phyloP scores from a whole-genome alignment of 2,888 invertebrate genomes.

The Pyrrhia umbra region DNA sequence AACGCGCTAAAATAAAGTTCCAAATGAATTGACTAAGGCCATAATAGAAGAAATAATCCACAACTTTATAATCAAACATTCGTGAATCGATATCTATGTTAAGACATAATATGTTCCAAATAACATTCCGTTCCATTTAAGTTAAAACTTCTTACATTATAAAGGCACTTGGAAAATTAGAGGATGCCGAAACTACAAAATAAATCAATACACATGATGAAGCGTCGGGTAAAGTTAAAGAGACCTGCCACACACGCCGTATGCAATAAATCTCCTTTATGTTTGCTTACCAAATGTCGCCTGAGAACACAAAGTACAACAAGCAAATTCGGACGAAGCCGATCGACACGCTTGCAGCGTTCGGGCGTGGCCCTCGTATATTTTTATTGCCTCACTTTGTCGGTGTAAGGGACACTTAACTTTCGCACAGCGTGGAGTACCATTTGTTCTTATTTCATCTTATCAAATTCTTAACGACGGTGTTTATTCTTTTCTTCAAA shows the following conservation, averaged over 20 bases:
- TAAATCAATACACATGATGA: slow-evolving; percentile 70
- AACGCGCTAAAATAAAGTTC: too few species aligned
- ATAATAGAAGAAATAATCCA: too few species aligned
- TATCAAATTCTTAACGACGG: slow-evolving; percentile 65
- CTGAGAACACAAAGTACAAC: slow-evolving; percentile 77
- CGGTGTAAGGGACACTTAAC: slow-evolving; percentile 74
- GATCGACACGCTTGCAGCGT: slow-evolving; percentile 78
- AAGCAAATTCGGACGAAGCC: slow-evolving; percentile 74
- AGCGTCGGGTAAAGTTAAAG: slow-evolving; percentile 68
- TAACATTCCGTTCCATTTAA: neutral
- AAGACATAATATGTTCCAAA: too few species aligned
- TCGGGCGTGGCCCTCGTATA: slow-evolving; percentile 78
- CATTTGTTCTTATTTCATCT: slow-evolving; percentile 71
- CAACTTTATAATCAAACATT: too few species aligned
- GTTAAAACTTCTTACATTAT: slow-evolving; percentile 26
- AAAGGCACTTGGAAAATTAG: slow-evolving; percentile 31
- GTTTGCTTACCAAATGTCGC: slow-evolving; percentile 85
- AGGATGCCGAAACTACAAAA: slow-evolving; percentile 55
- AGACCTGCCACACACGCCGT: slow-evolving; percentile 79
- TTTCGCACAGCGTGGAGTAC: slow-evolving; percentile 72
- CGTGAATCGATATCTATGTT: too few species aligned
- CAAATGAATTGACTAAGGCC: too few species aligned
- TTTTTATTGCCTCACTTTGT: slow-evolving; percentile 82
- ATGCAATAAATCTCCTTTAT: slow-evolving; percentile 84
- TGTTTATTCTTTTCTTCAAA: slow-evolving; percentile 56